These are phyloP conservation scores for Synergus umbraculus DNA, from an alignment of 2,888 invertebrate genomes.

Conservation along the genomic window DNA sequence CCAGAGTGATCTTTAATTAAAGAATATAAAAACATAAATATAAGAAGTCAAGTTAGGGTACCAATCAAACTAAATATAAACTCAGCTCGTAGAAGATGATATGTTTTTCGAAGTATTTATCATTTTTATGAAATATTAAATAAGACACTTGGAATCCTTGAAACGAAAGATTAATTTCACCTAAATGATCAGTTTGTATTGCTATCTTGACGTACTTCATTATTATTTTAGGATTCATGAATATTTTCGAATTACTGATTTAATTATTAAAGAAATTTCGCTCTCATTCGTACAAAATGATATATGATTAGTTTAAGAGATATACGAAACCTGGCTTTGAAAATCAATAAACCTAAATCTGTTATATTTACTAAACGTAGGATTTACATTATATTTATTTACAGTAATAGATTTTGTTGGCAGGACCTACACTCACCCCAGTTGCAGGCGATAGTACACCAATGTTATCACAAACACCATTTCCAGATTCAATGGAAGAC, in stretches of 20 bases:
- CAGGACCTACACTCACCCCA: constrained; percentile 71
- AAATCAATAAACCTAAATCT: neutral
- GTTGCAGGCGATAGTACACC: constrained; percentile 57
- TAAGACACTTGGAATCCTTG: neutral
- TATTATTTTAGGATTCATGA: neutral
- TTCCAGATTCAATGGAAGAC: constrained; percentile 63
- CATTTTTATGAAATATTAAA: too few species aligned
- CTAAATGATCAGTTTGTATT: neutral
- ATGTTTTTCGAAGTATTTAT: too few species aligned
- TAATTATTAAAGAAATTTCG: neutral
- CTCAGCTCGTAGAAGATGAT: too few species aligned
- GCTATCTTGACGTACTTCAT: neutral
- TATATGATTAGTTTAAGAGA: neutral
- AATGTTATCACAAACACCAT: constrained; percentile 66
- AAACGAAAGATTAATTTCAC: neutral
- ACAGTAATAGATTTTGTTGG: constrained; percentile 40
- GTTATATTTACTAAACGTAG: neutral
- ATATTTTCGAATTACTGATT: neutral
- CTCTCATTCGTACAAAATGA: neutral
- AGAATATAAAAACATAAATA: too few species aligned
- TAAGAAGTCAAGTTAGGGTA: too few species aligned
- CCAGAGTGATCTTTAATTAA: too few species aligned
- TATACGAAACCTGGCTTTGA: neutral
- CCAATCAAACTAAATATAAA: too few species aligned
- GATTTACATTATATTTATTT: constrained; percentile 29